Conservation (phyloP, 2,888 invertebrate species). For the Drosophila histrio region DNA sequence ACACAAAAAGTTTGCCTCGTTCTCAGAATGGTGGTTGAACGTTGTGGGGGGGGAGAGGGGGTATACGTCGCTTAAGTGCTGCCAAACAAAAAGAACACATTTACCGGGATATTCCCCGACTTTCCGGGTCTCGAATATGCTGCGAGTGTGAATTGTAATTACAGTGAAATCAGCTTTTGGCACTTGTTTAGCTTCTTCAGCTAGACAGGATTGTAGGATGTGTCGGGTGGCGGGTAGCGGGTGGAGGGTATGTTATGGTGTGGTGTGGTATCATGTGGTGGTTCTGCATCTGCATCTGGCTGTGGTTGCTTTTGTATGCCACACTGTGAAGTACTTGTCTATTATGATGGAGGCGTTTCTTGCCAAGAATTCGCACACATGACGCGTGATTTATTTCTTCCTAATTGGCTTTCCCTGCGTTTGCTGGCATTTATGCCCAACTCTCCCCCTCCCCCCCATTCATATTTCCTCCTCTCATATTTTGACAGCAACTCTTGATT, state of each 20-base stretch:
- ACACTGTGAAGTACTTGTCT: slow-evolving; percentile 43
- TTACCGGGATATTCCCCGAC: slow-evolving; percentile 58
- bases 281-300: slow-evolving; percentile 21
- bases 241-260: too few relatives aligned
- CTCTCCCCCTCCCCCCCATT: neutral
- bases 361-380: slow-evolving; percentile 71
- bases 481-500: slow-evolving; percentile 76
- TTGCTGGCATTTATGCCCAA: slow-evolving; percentile 51
- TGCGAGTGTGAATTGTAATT: slow-evolving; percentile 82
- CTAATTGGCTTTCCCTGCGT: slow-evolving; percentile 78
- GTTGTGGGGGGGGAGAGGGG: slow-evolving; percentile 19
- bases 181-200: slow-evolving; percentile 74
- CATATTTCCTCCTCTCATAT: slow-evolving; percentile 56
- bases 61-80: slow-evolving; percentile 81
- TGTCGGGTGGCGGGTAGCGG: neutral
- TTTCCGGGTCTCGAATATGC: slow-evolving; percentile 47
- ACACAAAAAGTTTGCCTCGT: slow-evolving; percentile 41
- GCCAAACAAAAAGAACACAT: slow-evolving; percentile 83
- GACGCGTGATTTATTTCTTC: slow-evolving; percentile 70
- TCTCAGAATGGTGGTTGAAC: slow-evolving; percentile 11
- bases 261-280: neutral
- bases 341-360: slow-evolving; percentile 40
- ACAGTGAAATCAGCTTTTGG: slow-evolving; percentile 82
- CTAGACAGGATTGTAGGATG: slow-evolving; percentile 24
- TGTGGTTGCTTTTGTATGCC: slow-evolving; percentile 47